Evolutionary conservation across 2,113 vertebrate species (phyloP), one percentile per base, ranked within the genome.

Genomic region (Pycnonotus jocosus): DNA sequence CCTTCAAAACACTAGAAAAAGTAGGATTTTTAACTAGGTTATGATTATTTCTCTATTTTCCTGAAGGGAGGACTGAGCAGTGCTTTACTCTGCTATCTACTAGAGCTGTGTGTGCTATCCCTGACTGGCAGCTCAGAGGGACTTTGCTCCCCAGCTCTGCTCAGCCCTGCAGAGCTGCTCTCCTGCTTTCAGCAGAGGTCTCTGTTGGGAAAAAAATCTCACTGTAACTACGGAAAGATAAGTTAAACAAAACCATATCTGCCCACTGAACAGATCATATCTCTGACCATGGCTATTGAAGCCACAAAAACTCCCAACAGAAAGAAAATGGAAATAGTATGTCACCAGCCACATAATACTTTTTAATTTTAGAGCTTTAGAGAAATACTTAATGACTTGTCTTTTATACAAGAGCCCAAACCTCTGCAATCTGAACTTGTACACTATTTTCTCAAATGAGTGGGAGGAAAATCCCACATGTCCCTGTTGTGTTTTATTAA

Each of bases 161-260:
- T 31, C 65, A 64, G 54, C 48, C 31, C 50, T 33, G 48, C 37
- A 60, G 69, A 71, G 48, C 57, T 72, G 57, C 74, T 66, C 65
- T 70, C 35, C 38, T 83, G 15, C 77, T 72, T 48, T 89, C 94
- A 50, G 81, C 23, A 94, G 93, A 91, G 91, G 81, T 86, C 96
- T 86, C 96, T 77, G 71, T 18, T 71, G 88, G 24, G 42, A 70
- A 91, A 54, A 97, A 30, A 25, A 18, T 1, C 76, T 88, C 79
- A 28, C 50, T 37, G 22, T 35, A 57, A n/a, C 28, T 31, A 48
- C 14, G 60, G 35, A 53, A 53, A 68, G 48, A 61, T 6, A 40
- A 89, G 47, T 70, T 61, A 69, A 90, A 84, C 68, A 80, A 88
- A 88, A 81, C 18, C 16, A 5, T 3, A 25, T 64, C 88, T 83